Percentiles rank a stretch among this genome's conserved stretches.
These are phyloP conservation scores for Tenebrosternarchus preto DNA, from an alignment of 2,113 vertebrate species.

Conservation along the genomic window DNA sequence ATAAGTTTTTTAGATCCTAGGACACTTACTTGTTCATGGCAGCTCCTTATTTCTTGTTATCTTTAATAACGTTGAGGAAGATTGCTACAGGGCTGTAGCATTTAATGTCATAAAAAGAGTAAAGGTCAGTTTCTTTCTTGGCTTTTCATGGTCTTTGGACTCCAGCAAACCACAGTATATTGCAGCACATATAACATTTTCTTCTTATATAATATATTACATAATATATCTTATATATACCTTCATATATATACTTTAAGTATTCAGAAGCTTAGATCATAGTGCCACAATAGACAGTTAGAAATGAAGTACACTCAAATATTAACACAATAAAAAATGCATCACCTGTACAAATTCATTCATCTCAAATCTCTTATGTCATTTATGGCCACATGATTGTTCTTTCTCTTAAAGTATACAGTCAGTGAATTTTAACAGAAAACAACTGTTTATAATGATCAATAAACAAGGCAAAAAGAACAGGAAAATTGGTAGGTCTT, in stretches of 20 bases:
- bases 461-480: neutral
- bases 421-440: conserved; percentile 1
- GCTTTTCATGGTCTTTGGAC: conserved; percentile 34
- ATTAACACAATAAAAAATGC: neutral
- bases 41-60: conserved; percentile 35
- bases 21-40: conserved; percentile 71
- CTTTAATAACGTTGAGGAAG: neutral
- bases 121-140: conserved; percentile 66
- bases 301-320: neutral
- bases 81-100: conserved; percentile 8
- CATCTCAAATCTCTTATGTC: neutral
- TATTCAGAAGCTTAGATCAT: neutral
- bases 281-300: too few species aligned
- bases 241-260: neutral
- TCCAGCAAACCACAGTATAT: neutral
- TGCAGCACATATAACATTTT: neutral
- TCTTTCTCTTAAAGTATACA: neutral
- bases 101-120: conserved; percentile 52
- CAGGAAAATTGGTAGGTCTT: too few species aligned
- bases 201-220: neutral
- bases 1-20: neutral
- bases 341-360: neutral
- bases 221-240: too few species aligned
- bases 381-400: neutral
- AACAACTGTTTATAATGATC: neutral